A percentile compares a stretch with the other conserved stretches of the same genome.
These are phyloP conservation scores for Monopterus albus DNA, from an alignment of 2,113 vertebrate species.

Conservation along the genomic window DNA sequence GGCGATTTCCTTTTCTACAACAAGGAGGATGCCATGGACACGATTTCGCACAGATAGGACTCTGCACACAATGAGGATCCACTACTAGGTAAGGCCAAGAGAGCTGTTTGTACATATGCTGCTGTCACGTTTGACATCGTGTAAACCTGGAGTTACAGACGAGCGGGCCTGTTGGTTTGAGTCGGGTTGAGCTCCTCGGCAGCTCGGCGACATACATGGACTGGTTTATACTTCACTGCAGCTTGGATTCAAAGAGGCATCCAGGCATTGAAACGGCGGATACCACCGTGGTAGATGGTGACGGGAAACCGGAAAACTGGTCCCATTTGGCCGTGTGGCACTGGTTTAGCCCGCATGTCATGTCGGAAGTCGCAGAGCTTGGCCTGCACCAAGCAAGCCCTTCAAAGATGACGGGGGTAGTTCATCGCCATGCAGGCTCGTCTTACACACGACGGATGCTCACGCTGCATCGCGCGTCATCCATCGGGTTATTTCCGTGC, in stretches of 20 bases:
- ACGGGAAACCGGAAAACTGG: fast-evolving
- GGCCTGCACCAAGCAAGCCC: slow-evolving; percentile 63
- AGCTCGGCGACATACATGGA: slow-evolving; percentile 1
- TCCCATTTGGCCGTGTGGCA: neutral
- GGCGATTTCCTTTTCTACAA: slow-evolving; percentile 10
- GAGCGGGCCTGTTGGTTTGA: slow-evolving; percentile 59
- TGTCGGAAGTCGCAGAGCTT: slow-evolving; percentile 53
- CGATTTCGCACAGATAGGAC: slow-evolving; percentile 29
- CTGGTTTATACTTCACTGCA: neutral
- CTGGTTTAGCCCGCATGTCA: slow-evolving; percentile 31
- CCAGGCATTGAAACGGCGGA: neutral
- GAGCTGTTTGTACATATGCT: neutral
- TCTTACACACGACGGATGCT: slow-evolving; percentile 29
- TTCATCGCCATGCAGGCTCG: slow-evolving; percentile 20
- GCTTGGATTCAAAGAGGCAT: neutral
- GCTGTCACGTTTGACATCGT: neutral
- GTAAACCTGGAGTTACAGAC: slow-evolving; percentile 21
- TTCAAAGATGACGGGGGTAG: slow-evolving; percentile 55
- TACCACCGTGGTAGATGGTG: fast-evolving
- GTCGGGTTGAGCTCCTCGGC: slow-evolving; percentile 28
- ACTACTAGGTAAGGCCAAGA: slow-evolving; percentile 68
- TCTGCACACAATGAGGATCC: slow-evolving; percentile 28
- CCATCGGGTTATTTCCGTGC: neutral
- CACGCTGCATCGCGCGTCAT: neutral
- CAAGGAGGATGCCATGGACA: slow-evolving; percentile 55